Base-by-base conservation (phyloP, 2,888 invertebrate species). In the Caenorhabditis sp. region DNA sequence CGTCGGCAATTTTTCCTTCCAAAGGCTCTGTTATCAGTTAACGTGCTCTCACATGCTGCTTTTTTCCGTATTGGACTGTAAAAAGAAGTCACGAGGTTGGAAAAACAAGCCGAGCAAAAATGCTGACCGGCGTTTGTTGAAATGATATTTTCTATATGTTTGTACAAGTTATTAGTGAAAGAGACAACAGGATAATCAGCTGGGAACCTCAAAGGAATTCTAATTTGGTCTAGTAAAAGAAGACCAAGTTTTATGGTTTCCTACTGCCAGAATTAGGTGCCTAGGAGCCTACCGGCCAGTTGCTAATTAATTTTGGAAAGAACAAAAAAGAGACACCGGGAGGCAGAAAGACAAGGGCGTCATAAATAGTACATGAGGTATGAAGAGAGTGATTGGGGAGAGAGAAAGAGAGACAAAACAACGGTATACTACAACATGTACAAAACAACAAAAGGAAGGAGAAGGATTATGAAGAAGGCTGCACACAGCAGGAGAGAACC, bases 401-500 rank as follows among this genome's bases (percentile, higher is more conserved):
- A 54, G 58, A 66, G 14, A 12, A 38, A 59, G 41, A 69, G 63
- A 56, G 49, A 56, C 51, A 66, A 61, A 70, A 70, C 63, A 70
- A 58, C 66, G 66, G 68, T 66, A 38, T 38, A 76, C 61, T 41
- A 58, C 58, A 58, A n/a, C n/a, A n/a, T n/a, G n/a, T 58, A 58
- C 47, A 26, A 28, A 51, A 70, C 61, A 41, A 63, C 41, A 70
- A 54, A 70, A 63, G 51, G 24, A 28, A 31, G 14, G 10, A 66
- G n/a, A 51, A 12, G 58, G 38, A 59, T 61, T 68, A 76, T 76
- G 68, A 77, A n/a, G n/a, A n/a, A 70, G 68, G 59, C 59, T 51
- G 77, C 77, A 70, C 77, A 77, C 77, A 77, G 77, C 77, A 63
- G 77, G 77, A 77, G n/a, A n/a, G 61, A 77, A 63, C 69, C 77